Percentiles rank a stretch among this genome's conserved stretches.
These are phyloP conservation scores for Steinernema carpocapsae DNA, from an alignment of 2,888 invertebrate species.

Conservation along the genomic window DNA sequence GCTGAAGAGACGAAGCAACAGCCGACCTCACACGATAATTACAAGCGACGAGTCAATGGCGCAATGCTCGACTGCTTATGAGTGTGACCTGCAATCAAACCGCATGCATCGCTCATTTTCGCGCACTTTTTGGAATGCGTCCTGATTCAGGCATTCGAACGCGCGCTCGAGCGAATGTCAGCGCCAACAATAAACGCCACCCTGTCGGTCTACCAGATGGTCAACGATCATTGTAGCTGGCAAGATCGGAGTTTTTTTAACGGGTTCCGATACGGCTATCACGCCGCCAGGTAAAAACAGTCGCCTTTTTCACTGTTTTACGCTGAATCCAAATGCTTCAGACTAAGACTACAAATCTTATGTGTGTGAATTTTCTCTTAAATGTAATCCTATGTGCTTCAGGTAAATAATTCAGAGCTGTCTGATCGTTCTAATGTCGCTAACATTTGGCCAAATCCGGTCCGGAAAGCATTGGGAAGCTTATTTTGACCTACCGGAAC, in stretches of 20 bases:
- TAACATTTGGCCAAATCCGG: no score
- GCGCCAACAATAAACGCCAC: not conserved
- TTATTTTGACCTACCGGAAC: no score
- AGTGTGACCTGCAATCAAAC: conserved; percentile 25
- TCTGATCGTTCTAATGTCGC: no score
- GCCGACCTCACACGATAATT: conserved; percentile 22
- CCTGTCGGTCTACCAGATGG: not conserved
- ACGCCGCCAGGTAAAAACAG: not conserved
- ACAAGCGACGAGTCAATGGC: conserved; percentile 10
- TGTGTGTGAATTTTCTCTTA: no score
- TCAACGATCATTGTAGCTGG: not conserved
- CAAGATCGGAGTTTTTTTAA: not conserved
- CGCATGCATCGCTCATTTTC: conserved; percentile 31
- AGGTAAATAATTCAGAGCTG: no score
- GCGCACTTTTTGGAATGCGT: conserved; percentile 28
- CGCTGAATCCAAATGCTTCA: no score
- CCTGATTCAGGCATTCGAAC: conserved; percentile 21
- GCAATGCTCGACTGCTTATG: conserved; percentile 22
- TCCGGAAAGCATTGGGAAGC: no score
- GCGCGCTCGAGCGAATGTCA: not conserved
- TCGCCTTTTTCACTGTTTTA: no score
- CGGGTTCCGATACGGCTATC: no score
- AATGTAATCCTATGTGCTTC: no score
- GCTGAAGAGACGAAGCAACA: not conserved
- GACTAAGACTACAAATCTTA: no score